Evolutionary conservation across 2,797 vertebrate species (phyloP), one percentile per base, ranked within the genome.

Genomic region (Sebastes reedi): DNA sequence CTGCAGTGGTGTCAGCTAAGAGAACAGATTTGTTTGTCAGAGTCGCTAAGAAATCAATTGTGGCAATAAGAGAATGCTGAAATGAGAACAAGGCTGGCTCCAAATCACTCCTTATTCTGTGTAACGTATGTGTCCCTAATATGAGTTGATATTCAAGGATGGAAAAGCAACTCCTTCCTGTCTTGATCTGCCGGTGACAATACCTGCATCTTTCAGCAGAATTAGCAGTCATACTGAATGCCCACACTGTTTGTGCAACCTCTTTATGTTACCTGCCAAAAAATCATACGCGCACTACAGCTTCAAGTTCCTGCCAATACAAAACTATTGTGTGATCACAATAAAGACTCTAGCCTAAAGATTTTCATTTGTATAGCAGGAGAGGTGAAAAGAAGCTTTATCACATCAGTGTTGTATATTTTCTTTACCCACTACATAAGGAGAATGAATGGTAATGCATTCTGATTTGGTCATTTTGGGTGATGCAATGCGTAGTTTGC

Each of bases 1-100:
- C 68, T 61, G 67, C 32, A 36, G 54, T 62, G 65, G 29, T 20
- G 30, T 27, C 22, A 29, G 24, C 59, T 52, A n/a, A 54, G 69
- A 68, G 29, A 59, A 36, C 39, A 75, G 25, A 61, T 72, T 13
- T 75, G n/a, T 72, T 75, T 50, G 16, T 67, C 27, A 56, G n/a
- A 36, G 58, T 62, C 36, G 4, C 20, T n/a, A 24, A 70, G n/a
- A 74, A 86, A 80, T 77, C 34, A 66, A 73, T 34, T 55, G 55
- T 42, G 39, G 32, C 59, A 67, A 62, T 55, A 30, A 32, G 29
- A 62, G 60, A 75, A 29, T 13, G 39, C 10, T 62, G n/a, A 69
- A 74, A 77, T 70, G 30, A 80, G 66, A 27, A 62, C 18, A 27
- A 39, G 25, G 20, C 20, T 13, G 5, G 29, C 27, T 16, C 5